phyloP scores from a whole-genome alignment of 2,113 vertebrate species.

The Vireo altiloquus region DNA sequence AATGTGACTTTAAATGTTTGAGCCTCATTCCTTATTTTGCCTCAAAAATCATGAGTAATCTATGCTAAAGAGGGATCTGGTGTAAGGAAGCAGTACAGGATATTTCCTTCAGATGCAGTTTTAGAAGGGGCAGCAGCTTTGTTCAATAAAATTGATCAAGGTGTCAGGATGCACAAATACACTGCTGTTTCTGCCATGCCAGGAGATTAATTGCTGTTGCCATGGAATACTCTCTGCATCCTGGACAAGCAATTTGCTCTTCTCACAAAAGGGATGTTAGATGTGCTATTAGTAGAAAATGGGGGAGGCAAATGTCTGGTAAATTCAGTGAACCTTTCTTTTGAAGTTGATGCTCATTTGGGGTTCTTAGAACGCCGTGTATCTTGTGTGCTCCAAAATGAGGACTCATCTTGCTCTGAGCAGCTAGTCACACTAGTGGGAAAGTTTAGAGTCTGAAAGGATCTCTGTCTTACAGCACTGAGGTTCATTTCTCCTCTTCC shows the following conservation, averaged over 20 bases:
- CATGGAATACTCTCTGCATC: background rate
- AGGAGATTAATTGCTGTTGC: background rate
- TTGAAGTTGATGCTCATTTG: background rate
- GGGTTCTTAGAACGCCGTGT: accelerated
- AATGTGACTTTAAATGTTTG: background rate
- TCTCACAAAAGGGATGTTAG: background rate
- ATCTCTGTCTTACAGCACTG: background rate
- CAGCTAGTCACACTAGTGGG: background rate
- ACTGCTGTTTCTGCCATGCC: background rate
- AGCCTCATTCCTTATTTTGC: background rate
- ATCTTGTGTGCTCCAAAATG: background rate
- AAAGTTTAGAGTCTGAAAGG: background rate
- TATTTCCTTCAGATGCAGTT: background rate
- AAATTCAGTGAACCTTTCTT: background rate
- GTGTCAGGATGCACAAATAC: background rate
- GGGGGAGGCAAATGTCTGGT: background rate
- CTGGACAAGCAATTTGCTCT: background rate
- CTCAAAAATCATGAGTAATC: background rate
- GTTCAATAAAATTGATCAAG: background rate
- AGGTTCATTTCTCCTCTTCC: background rate
- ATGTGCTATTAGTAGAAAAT: background rate
- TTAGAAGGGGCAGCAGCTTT: background rate
- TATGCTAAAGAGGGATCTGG: background rate
- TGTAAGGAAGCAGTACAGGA: background rate
- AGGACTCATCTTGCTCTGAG: background rate